Base-by-base conservation (phyloP, 1,140 invertebrate species). In the Oreohelix idahoensis region DNA sequence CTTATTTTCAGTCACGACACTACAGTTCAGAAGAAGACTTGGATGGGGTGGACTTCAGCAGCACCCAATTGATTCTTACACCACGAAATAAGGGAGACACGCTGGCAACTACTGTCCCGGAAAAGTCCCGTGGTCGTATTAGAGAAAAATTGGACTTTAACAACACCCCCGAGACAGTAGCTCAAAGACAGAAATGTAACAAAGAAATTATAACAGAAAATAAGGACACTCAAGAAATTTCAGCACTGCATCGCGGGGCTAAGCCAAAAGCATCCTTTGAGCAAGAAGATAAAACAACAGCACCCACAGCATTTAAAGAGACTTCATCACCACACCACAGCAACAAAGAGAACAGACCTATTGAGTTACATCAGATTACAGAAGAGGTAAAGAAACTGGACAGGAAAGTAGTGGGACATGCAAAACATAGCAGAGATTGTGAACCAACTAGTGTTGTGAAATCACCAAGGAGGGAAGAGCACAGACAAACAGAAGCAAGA, bases 121-220 rank as follows among this genome's bases (percentile, higher is more conserved):
- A 87, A 76, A 83, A 85, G 74, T 80, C 77, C 20, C 83, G 83
- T 70, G 85, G 86, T 51, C 83, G 87, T 13, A 89, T 88, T 0
- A 73, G 89, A 79, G 89, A 90, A 79, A 87, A 87, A 75, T 84
- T 90, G 1, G 79, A 83, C 39, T 85, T 84, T 81, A 85, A 81
- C 70, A 85, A 87, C 38, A 71, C 77, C 77, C 77, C 53, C 36
- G 84, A 85, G 17, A 83, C 71, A 42, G 45, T 45, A 32, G 45
- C 71, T 1, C 29, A 74, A 71, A 73, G 35, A 35, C n/a, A 36
- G 35, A 13, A 10, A 38, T 1, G n/a, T 1, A 71, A 45, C 38
- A 81, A 82, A 75, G 71, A 82, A 29, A 36, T 38, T 29, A 39
- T 17, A 36, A n/a, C n/a, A n/a, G n/a, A 38, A 23, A 66, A 26